Evolutionary conservation across 2,113 vertebrate species (phyloP).

Genomic region (Otocyon megalotis): DNA sequence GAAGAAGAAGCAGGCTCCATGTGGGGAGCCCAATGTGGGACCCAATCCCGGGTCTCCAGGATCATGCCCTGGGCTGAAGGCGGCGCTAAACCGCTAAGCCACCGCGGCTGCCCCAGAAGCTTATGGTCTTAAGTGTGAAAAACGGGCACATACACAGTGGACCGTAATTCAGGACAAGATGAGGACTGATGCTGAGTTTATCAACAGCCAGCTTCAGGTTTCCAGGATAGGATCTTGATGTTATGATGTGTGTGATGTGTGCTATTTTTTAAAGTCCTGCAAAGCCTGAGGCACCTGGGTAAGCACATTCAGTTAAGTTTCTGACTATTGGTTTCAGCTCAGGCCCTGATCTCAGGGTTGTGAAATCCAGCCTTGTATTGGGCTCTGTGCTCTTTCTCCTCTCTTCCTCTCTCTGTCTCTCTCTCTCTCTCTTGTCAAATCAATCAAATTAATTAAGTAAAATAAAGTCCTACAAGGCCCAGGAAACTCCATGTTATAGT

Average conservation of each 20-base stretch:
- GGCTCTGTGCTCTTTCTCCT: not conserved
- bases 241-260: not conserved
- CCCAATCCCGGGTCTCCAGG: too few species aligned
- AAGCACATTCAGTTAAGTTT: not conserved
- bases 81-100: too few species aligned
- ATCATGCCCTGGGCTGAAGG: too few species aligned
- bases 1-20: too few species aligned
- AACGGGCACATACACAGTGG: not conserved
- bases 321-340: not conserved
- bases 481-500: not conserved
- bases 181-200: not conserved
- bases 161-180: not conserved
- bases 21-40: too few species aligned
- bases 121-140: not conserved
- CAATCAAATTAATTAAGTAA: not conserved
- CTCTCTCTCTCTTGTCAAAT: not conserved
- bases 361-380: not conserved
- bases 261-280: constrained; percentile 11
- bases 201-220: not conserved
- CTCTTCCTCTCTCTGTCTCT: too few species aligned
- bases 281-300: not conserved
- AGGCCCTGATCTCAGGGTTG: not conserved
- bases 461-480: not conserved
- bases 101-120: not conserved
- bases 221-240: constrained; percentile 4